A percentile compares a stretch with the other conserved stretches of the same genome.
Conservation (phyloP, 2,797 vertebrate species). For the Myiothlypis chrysogaster region DNA sequence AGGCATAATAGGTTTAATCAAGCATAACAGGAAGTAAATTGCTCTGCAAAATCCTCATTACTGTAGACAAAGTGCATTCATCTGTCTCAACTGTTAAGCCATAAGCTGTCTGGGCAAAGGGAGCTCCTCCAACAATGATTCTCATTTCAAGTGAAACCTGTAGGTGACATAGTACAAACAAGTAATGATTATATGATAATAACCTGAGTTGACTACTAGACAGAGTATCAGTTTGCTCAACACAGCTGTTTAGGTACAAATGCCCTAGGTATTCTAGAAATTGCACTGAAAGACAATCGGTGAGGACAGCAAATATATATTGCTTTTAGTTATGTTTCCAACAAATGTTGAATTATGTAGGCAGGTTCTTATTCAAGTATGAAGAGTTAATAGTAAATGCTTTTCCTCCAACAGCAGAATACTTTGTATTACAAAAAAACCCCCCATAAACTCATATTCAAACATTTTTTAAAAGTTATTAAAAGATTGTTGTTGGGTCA, state of each 20-base stretch:
- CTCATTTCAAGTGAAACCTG: conserved; percentile 32
- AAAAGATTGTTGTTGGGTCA: neutral
- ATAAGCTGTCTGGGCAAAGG: neutral
- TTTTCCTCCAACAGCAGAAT: neutral
- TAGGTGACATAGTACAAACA: conserved; percentile 15
- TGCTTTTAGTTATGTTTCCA: neutral
- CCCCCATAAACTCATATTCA: neutral
- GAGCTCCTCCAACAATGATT: neutral
- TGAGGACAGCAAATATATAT: neutral
- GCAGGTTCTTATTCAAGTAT: neutral
- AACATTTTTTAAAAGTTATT: neutral
- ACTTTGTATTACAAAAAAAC: neutral
- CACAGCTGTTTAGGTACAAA: neutral
- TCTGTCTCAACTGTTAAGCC: conserved; percentile 37
- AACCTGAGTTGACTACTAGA: neutral
- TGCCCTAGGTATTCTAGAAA: neutral
- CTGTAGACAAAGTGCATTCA: conserved; percentile 31
- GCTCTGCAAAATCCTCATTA: conserved; percentile 59
- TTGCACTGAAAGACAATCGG: neutral
- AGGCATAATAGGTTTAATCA: conserved; percentile 62
- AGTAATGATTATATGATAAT: conserved; percentile 5
- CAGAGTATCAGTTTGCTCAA: neutral
- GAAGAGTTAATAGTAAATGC: neutral
- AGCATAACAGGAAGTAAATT: conserved; percentile 59
- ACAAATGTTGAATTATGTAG: neutral